Percentiles rank a stretch among this genome's conserved stretches.
phyloP scores from a whole-genome alignment of 1,140 invertebrate species.

The Drosophila watanabei region DNA sequence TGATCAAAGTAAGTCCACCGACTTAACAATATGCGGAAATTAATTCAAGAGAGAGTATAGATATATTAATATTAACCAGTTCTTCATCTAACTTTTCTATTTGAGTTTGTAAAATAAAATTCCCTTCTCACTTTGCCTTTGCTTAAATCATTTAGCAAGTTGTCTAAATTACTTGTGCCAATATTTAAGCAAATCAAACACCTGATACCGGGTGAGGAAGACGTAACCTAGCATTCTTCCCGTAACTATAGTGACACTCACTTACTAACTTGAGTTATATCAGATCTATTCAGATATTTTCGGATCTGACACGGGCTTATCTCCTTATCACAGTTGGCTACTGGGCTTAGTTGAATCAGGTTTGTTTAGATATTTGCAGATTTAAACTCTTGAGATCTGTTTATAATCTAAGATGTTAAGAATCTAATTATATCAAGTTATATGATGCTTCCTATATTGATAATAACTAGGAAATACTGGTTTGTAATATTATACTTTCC shows the following conservation, averaged over 20 bases:
- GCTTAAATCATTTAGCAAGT: conserved; percentile 9
- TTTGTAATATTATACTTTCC: background rate
- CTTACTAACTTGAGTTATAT: background rate
- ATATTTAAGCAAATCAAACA: conserved; percentile 33
- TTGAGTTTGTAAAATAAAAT: conserved; percentile 6
- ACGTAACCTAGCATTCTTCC: conserved; percentile 12
- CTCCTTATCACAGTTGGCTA: background rate
- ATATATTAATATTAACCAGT: background rate
- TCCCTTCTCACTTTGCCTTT: conserved; percentile 27
- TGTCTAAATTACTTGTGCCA: conserved; percentile 24
- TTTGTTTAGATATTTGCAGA: background rate
- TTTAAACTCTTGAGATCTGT: background rate
- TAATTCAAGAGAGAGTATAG: background rate
- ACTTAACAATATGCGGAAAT: background rate
- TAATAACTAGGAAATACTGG: background rate
- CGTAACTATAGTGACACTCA: background rate
- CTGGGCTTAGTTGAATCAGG: conserved; percentile 1
- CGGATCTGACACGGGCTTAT: background rate
- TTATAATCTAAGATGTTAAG: background rate
- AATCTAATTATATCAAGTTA: background rate
- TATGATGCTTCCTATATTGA: background rate
- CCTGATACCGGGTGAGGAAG: conserved; percentile 9
- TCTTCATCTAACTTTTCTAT: background rate
- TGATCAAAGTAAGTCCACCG: background rate
- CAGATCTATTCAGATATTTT: conserved; percentile 3